Conservation (phyloP, 1,140 invertebrate species). For the Chrysomallon squamiferum region DNA sequence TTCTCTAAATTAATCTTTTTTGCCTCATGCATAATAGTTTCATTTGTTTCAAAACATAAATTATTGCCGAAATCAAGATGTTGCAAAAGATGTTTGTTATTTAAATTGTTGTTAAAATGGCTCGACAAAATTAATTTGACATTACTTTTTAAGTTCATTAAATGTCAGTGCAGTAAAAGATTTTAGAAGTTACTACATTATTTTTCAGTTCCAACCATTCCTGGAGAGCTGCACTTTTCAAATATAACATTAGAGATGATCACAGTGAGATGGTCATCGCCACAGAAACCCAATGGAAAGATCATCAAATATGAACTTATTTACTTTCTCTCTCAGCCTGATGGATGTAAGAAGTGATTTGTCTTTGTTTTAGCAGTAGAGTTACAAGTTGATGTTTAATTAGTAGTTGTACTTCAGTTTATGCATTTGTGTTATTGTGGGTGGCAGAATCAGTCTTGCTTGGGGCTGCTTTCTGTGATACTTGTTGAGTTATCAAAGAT, state of each 20-base stretch:
- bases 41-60: too few species aligned
- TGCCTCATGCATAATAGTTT: too few species aligned
- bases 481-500: too few species aligned
- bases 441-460: neutral
- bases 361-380: too few species aligned
- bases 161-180: too few species aligned
- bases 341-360: conserved; percentile 24
- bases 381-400: neutral
- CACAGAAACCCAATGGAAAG: conserved; percentile 87
- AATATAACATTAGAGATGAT: conserved; percentile 96
- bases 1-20: too few species aligned
- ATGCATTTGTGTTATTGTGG: neutral
- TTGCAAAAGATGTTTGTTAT: too few species aligned
- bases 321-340: conserved; percentile 72
- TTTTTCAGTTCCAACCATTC: conserved; percentile 77
- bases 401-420: neutral
- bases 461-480: neutral
- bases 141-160: too few species aligned
- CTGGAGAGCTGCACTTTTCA: conserved; percentile 80
- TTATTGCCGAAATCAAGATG: too few species aligned
- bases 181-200: too few species aligned
- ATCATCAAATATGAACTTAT: conserved; percentile 91
- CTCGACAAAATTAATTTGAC: too few species aligned
- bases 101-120: too few species aligned
- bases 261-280: conserved; percentile 89